Evolutionary conservation across 2,888 invertebrate genomes (phyloP), one percentile per base, ranked within the genome.

Genomic region (Keiferia lycopersicella): DNA sequence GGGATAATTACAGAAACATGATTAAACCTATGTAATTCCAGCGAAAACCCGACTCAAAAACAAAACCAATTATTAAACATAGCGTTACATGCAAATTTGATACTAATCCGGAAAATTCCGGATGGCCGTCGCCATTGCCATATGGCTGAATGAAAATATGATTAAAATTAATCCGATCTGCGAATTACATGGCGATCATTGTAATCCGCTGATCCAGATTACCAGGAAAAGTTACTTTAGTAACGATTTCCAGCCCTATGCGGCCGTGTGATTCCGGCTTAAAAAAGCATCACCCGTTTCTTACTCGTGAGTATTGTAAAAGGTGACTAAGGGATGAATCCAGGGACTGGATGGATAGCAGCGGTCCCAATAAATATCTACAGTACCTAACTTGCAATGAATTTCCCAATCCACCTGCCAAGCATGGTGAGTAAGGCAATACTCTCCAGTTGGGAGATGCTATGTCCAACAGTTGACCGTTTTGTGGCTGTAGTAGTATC

Each of bases 41-140:
- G 14, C 14, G 20, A 53, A 53, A 50, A 11, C 18, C 20, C 51
- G 14, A 22, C 22, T 22, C 51, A 53, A 22, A 53, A 53, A 53
- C 51, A 53, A 53, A 53, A 53, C 51, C 51, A 53, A 53, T 53
- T 53, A 53, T 22, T 14, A 53, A 53, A 53, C 22, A 26, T n/a
- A n/a, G n/a, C n/a, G n/a, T n/a, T n/a, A n/a, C 22, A 20, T 14
- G 14, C 22, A 22, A 53, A 53, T 53, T 53, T 53, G 34, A 56
- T 56, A 26, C 26, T 56, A 56, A 56, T 56, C 56, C 56, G 56
- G 56, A 56, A 45, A 45, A 45, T 45, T 45, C 45, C 45, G 45
- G 45, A 45, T 45, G n/a, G 45, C 16, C 45, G 45, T 45, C 45
- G 45, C 45, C 45, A 45, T 45, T 3, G 16, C 45, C 45, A 45